Evolutionary conservation across 2,888 invertebrate genomes (phyloP), one percentile per base, ranked within the genome.

Genomic region (Heliconius sara): DNA sequence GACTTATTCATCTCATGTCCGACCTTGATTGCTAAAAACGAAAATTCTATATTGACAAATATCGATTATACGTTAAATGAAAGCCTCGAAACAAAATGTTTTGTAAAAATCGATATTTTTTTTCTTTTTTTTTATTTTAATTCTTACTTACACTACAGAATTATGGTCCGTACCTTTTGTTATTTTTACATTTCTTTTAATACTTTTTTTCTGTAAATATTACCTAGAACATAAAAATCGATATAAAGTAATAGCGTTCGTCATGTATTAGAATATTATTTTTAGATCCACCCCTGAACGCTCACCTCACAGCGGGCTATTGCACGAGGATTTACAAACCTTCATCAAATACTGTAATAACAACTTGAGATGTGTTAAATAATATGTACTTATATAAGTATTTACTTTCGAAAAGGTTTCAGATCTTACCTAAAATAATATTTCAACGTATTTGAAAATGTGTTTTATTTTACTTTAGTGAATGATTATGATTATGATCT

Each of bases 281-380:
- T 13, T 43, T 39, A 16, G 12, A 34, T 67, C 39, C 22, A n/a
- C 39, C 68, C 39, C 39, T 68, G n/a, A 68, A 39, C 68, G 39
- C 68, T n/a, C 67, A 3, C 34, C 68, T n/a, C 67, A 3, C 34
- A 67, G 34, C 67, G 68, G 39, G 68, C 12, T 39, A n/a, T 39
- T 39, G 39, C 39, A 5, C 4, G 39, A 68, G 19, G n/a, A 39
- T 39, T n/a, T 39, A n/a, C 68, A n/a, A 39, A 39, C 68, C 68
- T n/a, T 68, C 39, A 39, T 43, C 39, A 68, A 68, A 68, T 68
- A 66, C n/a, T 68, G 68, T 68, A 39, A 68, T 39, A 68, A 68
- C 39, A 68, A 68, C 12, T 68, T 67, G 6, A 68, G n/a, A 22
- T 39, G n/a, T 68, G n/a, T 34, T n/a, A 3, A 10, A 68, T 13